Percentiles rank a stretch among this genome's conserved stretches.
phyloP scores from a whole-genome alignment of 2,113 vertebrate genomes.

The Dasyurus viverrinus region DNA sequence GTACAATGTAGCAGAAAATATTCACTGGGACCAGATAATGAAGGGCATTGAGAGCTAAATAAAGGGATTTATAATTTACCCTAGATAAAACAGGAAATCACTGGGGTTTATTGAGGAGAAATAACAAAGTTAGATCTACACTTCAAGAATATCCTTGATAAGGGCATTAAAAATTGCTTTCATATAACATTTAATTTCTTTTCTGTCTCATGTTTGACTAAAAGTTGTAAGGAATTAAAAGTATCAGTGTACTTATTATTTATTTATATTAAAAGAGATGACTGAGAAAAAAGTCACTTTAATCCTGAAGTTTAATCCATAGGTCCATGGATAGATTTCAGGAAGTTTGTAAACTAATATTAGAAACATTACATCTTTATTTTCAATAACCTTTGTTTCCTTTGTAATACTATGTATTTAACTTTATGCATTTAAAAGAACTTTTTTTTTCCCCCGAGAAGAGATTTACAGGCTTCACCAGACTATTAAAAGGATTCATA shows the following conservation, averaged over 20 bases:
- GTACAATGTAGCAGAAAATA: background rate
- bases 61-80: background rate
- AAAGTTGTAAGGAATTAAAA: background rate
- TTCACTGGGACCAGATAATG: background rate
- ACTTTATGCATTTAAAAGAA: background rate
- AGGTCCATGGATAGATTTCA: background rate
- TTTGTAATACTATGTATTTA: background rate
- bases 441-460: background rate
- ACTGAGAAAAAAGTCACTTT: background rate
- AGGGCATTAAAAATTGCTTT: background rate
- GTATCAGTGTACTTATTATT: background rate
- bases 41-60: background rate
- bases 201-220: background rate
- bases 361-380: background rate
- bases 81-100: background rate
- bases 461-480: background rate
- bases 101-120: background rate
- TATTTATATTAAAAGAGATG: background rate
- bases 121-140: background rate
- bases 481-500: background rate
- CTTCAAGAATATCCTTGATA: background rate
- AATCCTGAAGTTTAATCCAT: background rate
- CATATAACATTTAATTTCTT: background rate
- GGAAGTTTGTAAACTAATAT: background rate
- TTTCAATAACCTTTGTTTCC: background rate